phyloP scores from a whole-genome alignment of 2,113 vertebrate species.

The Osmerus mordax region DNA sequence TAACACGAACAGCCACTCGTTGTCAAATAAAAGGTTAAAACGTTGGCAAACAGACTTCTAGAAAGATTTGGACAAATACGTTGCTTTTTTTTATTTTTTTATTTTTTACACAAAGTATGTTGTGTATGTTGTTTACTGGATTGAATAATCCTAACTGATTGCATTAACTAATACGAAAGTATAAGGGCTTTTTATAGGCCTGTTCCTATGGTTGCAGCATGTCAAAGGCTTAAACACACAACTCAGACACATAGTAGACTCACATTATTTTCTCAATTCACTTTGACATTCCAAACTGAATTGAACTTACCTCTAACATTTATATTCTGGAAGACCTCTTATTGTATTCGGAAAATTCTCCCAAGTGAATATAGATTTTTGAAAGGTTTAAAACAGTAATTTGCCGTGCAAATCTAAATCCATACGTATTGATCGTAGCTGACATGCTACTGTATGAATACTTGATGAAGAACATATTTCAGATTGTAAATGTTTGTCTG shows the following conservation, averaged over 20 bases:
- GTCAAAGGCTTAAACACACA: background rate
- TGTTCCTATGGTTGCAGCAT: background rate
- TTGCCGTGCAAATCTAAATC: conserved; percentile 22
- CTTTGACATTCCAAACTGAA: background rate
- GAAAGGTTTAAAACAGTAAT: conserved; percentile 42
- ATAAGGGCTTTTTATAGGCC: no score
- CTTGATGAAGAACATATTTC: no score
- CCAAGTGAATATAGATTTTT: background rate
- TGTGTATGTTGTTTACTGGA: no score
- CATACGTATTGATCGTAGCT: conserved; percentile 4
- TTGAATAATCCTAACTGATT: background rate
- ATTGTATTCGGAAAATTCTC: conserved; percentile 4
- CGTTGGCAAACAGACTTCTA: no score
- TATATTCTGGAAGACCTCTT: conserved; percentile 43
- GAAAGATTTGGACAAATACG: no score
- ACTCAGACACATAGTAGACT: background rate
- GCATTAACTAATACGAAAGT: background rate
- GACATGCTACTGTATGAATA: background rate
- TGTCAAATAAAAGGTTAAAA: no score
- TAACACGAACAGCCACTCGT: no score
- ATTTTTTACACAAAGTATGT: background rate
- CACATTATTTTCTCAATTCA: background rate
- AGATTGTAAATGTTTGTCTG: no score
- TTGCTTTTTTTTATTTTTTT: no score
- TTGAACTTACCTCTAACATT: background rate